Evolutionary conservation across 2,113 vertebrate genomes (phyloP), one percentile per base, ranked within the genome.

Genomic region (human): DNA sequence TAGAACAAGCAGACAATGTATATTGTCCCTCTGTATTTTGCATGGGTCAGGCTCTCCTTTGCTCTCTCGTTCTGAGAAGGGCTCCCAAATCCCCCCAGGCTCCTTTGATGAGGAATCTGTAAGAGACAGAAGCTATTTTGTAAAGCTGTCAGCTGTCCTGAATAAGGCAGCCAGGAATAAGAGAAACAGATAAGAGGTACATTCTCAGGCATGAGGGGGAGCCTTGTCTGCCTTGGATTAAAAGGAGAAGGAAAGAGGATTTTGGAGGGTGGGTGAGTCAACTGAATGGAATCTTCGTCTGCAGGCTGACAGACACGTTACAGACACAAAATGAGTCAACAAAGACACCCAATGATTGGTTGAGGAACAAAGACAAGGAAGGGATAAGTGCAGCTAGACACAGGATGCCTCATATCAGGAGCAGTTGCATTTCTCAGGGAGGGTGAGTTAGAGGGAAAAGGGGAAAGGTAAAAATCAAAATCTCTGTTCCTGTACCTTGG

Each of bases 121-220:
- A 91, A 94, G 80, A 92, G 70, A 97, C 79, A 96, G 92, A 90
- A 96, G 95, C 72, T 93, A 61, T 91, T 97, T 93, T 93, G 90
- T 96, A 94, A 93, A 94, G 66, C 57, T 97, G 82, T 96, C 97
- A 93, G 81, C 57, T 83, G 57, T 72, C 84, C 66, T 23, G 78
- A 91, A 75, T 66, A 73, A 94, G 89, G 81, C 43, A 90, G 45
- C 57, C 76, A 93, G 78, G 43, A 92, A 93, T 59, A 89, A 89
- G 57, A 96, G 72, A 87, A 90, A 89, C 10, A 93, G 86, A 88
- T 90, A 80, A 93, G 86, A 88, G 64, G 66, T 76, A 23, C 52
- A 30, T 93, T 96, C 82, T 97, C 64, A 76, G 73, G 52, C 16
- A 35, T n/a, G 52, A 70, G 48, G 35, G 45, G 43, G 55, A 66